Conservation (phyloP, 1,140 invertebrate genomes). For the Sogatella furcifera region DNA sequence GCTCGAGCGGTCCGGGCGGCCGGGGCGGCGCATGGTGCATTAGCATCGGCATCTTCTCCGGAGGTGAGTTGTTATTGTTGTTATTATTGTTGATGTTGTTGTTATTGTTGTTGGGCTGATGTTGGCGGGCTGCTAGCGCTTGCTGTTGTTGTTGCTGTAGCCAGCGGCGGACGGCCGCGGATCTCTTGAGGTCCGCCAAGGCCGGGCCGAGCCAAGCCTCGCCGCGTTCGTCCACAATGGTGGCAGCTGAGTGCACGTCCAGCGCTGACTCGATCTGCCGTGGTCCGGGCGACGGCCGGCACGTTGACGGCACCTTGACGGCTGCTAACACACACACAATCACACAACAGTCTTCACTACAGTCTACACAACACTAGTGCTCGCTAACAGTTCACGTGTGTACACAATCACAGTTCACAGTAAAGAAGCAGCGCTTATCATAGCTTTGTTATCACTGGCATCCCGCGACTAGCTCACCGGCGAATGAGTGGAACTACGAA, state of each 20-base stretch:
- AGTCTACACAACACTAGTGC: too few relatives aligned
- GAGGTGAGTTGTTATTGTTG: slow-evolving; percentile 21
- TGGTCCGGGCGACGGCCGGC: too few relatives aligned
- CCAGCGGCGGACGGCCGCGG: slow-evolving; percentile 18
- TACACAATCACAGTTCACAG: too few relatives aligned
- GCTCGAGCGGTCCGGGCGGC: slow-evolving; percentile 7
- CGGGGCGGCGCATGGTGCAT: slow-evolving; percentile 12
- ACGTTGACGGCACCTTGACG: not conserved
- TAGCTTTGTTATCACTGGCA: too few relatives aligned
- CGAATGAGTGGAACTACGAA: too few relatives aligned
- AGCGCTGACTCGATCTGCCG: too few relatives aligned
- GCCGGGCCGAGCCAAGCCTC: slow-evolving; percentile 16
- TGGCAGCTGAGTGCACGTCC: not conserved
- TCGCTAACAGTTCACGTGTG: too few relatives aligned
- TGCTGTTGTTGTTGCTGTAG: slow-evolving; percentile 18
- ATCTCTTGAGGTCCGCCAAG: slow-evolving; percentile 20
- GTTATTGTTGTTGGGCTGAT: slow-evolving; percentile 18
- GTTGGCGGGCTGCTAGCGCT: not conserved
- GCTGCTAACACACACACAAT: not conserved
- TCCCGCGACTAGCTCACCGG: too few relatives aligned
- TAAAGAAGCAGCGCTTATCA: too few relatives aligned
- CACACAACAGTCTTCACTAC: too few relatives aligned
- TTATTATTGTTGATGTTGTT: slow-evolving; percentile 18
- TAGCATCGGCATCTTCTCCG: slow-evolving; percentile 18
- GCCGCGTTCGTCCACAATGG: slow-evolving; percentile 15